Base-by-base conservation (phyloP, 2,888 invertebrate genomes). In the Lamellibrachia columna region DNA sequence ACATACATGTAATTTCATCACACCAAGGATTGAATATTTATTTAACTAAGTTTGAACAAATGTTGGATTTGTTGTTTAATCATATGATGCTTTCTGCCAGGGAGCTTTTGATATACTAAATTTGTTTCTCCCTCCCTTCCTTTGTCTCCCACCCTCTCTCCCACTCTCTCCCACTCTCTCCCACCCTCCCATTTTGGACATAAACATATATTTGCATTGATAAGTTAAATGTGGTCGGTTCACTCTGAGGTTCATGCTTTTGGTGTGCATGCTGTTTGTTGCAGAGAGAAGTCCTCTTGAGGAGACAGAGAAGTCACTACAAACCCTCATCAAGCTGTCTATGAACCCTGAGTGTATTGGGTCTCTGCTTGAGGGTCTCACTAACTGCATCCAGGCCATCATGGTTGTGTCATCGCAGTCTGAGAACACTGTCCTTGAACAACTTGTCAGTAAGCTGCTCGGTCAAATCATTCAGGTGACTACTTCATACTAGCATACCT, bases 291-390 rank as follows among this genome's bases (percentile, higher is more conserved):
- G 95, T n/a, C 94, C 95, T 6, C 94, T 95, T 15, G 96, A 96
- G 90, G 96, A 96, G 92, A 96, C 97, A 91, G 97, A 97, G 94
- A 96, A 97, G 92, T 97, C 97, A 22, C 96, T 97, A 94, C 96
- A 96, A 93, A 96, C 97, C 11, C 96, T 97, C 93, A 97, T 97
- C 94, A 97, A 97, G 94, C 97, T 97, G 96, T 97, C 97, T 8
- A 95, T 96, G 93, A 97, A 97, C 95, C 96, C 97, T 91, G 97
- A 97, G 95, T 97, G 97, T 94, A 96, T 97, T 75, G 97, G 97
- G n/a, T 96, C 96, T 75, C 96, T 97, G 93, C 96, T 97, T 93
- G 96, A 97, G 58, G 97, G 97, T n/a, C 96, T 97, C 91, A 75
- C 93, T 15, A 55, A 90, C 7, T 93, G 93, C 90, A 55, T 94